A percentile compares a stretch with the other conserved stretches of the same genome.
These are phyloP conservation scores for human DNA, from an alignment of 2,113 vertebrate genomes.

Conservation along the genomic window GRCh38 chr5:20669001-20669500, in stretches of 20 bases:
- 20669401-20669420: neutral
- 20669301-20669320: neutral
- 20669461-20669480: neutral
- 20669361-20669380: neutral
- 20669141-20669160: constrained; percentile 47
- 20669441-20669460: neutral
- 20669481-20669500: neutral
- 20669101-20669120: neutral
- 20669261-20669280: neutral
- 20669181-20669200: neutral
- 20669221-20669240: neutral
- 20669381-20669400: neutral
- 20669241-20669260: neutral
- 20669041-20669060: neutral
- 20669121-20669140: constrained; percentile 51
- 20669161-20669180: neutral
- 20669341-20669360: neutral
- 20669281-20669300: neutral
- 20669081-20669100: neutral
- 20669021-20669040: neutral
- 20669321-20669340: neutral
- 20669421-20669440: neutral
- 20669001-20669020: neutral
- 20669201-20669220: neutral
- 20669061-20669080: neutral